A percentile compares a stretch with the other conserved stretches of the same genome.
Evolutionary conservation across 2,888 invertebrate species (phyloP).

Genomic region (Sisyra terminalis): DNA sequence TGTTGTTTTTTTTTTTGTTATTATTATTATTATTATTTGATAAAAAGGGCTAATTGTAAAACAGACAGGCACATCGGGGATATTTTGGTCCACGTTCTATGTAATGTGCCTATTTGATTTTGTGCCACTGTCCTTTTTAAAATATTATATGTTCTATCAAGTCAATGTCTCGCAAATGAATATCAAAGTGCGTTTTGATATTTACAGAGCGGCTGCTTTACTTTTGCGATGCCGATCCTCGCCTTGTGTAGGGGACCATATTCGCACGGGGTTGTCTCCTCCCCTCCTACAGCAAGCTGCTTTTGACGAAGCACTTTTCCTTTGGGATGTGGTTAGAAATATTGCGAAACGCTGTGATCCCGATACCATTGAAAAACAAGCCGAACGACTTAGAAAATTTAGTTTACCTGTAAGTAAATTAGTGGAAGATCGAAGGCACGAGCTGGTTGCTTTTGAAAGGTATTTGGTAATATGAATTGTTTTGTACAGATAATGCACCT

Average conservation of each 20-base stretch:
- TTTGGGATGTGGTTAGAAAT: slow-evolving; percentile 70
- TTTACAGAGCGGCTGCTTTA: slow-evolving; percentile 5
- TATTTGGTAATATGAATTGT: not conserved
- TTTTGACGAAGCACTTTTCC: slow-evolving; percentile 65
- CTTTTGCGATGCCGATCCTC: slow-evolving; percentile 26
- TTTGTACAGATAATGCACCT: slow-evolving; percentile 15
- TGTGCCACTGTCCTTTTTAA: too few species aligned
- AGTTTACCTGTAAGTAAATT: slow-evolving; percentile 7
- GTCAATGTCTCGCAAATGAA: too few species aligned
- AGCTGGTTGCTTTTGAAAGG: not conserved
- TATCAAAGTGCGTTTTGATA: too few species aligned
- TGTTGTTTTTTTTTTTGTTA: too few species aligned
- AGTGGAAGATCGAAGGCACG: not conserved
- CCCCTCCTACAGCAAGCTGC: slow-evolving; percentile 75
- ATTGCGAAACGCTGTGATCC: slow-evolving; percentile 41
- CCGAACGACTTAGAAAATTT: slow-evolving; percentile 25
- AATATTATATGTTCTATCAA: too few species aligned
- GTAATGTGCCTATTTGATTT: too few species aligned
- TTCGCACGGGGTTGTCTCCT: slow-evolving; percentile 51
- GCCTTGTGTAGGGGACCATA: slow-evolving; percentile 28
- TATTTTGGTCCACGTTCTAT: too few species aligned
- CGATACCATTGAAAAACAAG: slow-evolving; percentile 20
- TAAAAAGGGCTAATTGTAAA: too few species aligned
- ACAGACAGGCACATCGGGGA: too few species aligned
- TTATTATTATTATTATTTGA: not conserved